Evolutionary conservation across 1,140 invertebrate genomes (phyloP).

Genomic region (Dermatophagoides farinae): DNA sequence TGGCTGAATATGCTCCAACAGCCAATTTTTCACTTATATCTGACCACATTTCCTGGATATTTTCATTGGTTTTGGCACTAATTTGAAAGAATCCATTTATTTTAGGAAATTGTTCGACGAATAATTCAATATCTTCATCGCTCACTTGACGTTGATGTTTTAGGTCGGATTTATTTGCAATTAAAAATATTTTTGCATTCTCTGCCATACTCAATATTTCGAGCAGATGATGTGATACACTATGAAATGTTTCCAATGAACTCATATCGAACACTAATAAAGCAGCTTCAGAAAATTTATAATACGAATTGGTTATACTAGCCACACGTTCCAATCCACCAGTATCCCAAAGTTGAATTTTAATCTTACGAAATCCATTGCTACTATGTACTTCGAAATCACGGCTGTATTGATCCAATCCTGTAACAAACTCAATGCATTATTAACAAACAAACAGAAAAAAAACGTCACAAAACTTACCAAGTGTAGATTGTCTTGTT

Average conservation of each 20-base stretch:
- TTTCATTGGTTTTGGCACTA: conserved; percentile 48
- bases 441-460: conserved; percentile 24
- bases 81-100: conserved; percentile 71
- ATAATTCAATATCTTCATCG: conserved; percentile 68
- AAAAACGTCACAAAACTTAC: background rate
- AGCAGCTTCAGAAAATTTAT: conserved; percentile 77
- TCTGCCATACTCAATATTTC: conserved; percentile 79
- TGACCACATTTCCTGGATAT: conserved; percentile 22
- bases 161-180: conserved; percentile 68
- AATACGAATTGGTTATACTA: conserved; percentile 77
- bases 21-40: conserved; percentile 19
- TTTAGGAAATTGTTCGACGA: conserved; percentile 79
- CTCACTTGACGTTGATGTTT: conserved; percentile 45
- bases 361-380: conserved; percentile 1
- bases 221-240: conserved; percentile 66
- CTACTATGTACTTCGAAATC: conserved; percentile 11
- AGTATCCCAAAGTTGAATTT: conserved; percentile 69
- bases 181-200: conserved; percentile 77
- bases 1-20: background rate
- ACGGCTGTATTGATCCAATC: conserved; percentile 43
- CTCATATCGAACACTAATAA: conserved; percentile 72
- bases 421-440: conserved; percentile 43
- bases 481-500: conserved; percentile 46
- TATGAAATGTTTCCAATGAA: conserved; percentile 70
- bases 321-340: conserved; percentile 81